phyloP scores from a whole-genome alignment of 2,888 invertebrate species.

The Malacosoma neustria region DNA sequence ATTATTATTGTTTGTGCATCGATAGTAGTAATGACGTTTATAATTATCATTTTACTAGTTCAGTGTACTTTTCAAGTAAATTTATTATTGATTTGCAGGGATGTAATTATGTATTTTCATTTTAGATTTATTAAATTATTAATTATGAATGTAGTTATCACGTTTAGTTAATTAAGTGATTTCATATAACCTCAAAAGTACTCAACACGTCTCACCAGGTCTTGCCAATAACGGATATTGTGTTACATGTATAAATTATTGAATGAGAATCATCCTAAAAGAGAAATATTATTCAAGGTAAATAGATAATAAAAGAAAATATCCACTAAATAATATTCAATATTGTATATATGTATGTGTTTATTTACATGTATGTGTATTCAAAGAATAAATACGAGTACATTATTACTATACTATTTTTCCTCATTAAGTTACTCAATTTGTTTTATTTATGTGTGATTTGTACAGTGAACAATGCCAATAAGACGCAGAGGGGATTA shows the following conservation, averaged over 20 bases:
- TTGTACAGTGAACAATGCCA: slow-evolving; percentile 14
- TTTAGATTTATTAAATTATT: neutral
- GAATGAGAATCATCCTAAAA: no score
- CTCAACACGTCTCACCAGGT: slow-evolving; percentile 11
- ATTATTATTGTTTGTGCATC: slow-evolving; percentile 8
- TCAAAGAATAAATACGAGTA: slow-evolving; percentile 4
- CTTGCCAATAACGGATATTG: slow-evolving; percentile 7
- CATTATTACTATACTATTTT: no score
- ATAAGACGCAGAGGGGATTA: slow-evolving; percentile 12
- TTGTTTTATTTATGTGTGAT: slow-evolving; percentile 9
- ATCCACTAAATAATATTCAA: slow-evolving; percentile 3
- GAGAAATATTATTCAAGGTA: slow-evolving; percentile 3
- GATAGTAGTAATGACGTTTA: slow-evolving; percentile 3
- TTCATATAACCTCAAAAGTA: slow-evolving; percentile 10
- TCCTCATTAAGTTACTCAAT: slow-evolving; percentile 6
- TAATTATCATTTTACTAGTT: slow-evolving; percentile 3
- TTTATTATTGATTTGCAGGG: no score
- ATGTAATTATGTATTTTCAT: neutral
- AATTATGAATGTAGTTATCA: slow-evolving; percentile 6
- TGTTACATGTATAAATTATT: slow-evolving; percentile 9
- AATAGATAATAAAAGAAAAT: slow-evolving; percentile 4
- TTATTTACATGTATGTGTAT: slow-evolving; percentile 3
- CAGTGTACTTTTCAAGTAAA: neutral
- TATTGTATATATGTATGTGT: slow-evolving; percentile 4
- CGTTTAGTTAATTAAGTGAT: slow-evolving; percentile 10